phyloP scores from a whole-genome alignment of 2,888 invertebrate genomes.

The Lepidocyrtoides sp. region DNA sequence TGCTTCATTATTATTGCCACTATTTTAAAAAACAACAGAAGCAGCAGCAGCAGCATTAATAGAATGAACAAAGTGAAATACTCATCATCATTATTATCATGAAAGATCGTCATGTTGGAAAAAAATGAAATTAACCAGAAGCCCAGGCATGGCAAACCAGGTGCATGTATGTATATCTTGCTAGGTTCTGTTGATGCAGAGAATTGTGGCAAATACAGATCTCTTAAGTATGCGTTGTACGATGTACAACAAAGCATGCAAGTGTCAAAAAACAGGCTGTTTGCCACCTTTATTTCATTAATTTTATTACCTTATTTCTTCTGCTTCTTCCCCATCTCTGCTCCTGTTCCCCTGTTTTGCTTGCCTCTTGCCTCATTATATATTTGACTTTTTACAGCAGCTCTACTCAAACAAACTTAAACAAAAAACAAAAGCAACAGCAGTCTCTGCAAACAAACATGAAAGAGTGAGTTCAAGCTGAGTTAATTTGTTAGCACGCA shows the following conservation, averaged over 20 bases:
- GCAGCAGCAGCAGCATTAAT: not conserved
- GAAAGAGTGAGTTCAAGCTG: constrained; percentile 36
- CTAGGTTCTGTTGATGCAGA: not conserved
- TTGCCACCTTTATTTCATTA: constrained; percentile 76
- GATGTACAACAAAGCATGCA: not conserved
- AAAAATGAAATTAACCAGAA: constrained; percentile 69
- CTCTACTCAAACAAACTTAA: constrained; percentile 24
- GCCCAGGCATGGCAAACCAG: constrained; percentile 38
- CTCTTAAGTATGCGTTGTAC: not conserved
- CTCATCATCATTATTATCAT: constrained; percentile 75
- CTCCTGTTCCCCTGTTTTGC: not conserved
- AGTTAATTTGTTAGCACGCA: constrained; percentile 75
- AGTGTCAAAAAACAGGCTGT: constrained; percentile 74
- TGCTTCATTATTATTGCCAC: constrained; percentile 28
- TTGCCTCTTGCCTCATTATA: not conserved
- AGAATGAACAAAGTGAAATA: constrained; percentile 42
- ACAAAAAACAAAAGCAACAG: not conserved
- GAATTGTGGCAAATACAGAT: not conserved
- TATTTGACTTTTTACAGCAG: not conserved
- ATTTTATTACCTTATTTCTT: constrained; percentile 68
- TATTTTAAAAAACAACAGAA: constrained; percentile 30
- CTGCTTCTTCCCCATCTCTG: not conserved
- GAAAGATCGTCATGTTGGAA: constrained; percentile 74
- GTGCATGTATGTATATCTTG: constrained; percentile 26
- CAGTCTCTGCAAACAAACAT: constrained; percentile 26